Percentiles rank a stretch among this genome's conserved stretches.
These are phyloP conservation scores for Chloroceryle amazona DNA, from an alignment of 2,797 vertebrate genomes.

Conservation along the genomic window DNA sequence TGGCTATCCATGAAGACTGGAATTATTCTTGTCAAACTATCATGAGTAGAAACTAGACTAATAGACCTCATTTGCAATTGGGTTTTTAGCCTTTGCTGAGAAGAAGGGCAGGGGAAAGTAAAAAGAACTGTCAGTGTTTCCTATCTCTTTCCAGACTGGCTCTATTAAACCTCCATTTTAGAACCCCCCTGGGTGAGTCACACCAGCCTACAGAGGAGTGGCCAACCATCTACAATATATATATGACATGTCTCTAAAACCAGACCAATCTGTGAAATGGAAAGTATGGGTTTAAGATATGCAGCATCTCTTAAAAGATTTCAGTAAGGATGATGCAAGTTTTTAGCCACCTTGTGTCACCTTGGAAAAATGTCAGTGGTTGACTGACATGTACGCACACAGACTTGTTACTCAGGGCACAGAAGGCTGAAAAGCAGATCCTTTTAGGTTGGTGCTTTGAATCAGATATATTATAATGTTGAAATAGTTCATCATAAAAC, in stretches of 20 bases:
- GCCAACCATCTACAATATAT: not conserved
- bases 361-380: not conserved
- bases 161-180: not conserved
- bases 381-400: not conserved
- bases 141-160: not conserved
- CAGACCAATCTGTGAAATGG: not conserved
- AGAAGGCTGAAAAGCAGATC: not conserved
- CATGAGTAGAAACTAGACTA: not conserved
- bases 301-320: not conserved
- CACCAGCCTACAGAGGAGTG: not conserved
- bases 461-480: slow-evolving; percentile 30
- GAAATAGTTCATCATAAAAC: slow-evolving; percentile 38
- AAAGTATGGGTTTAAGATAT: not conserved
- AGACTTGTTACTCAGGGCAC: not conserved
- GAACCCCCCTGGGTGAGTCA: not conserved
- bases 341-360: slow-evolving; percentile 3
- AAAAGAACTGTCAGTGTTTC: not conserved
- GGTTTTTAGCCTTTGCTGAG: not conserved
- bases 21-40: not conserved
- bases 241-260: not conserved
- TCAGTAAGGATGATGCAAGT: not conserved
- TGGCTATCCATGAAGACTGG: not conserved
- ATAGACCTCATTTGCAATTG: not conserved
- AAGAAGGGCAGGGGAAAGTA: not conserved
- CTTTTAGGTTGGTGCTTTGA: slow-evolving; percentile 21